These are phyloP conservation scores for Cerastis rubricosa DNA, from an alignment of 2,888 invertebrate genomes.

Conservation along the genomic window DNA sequence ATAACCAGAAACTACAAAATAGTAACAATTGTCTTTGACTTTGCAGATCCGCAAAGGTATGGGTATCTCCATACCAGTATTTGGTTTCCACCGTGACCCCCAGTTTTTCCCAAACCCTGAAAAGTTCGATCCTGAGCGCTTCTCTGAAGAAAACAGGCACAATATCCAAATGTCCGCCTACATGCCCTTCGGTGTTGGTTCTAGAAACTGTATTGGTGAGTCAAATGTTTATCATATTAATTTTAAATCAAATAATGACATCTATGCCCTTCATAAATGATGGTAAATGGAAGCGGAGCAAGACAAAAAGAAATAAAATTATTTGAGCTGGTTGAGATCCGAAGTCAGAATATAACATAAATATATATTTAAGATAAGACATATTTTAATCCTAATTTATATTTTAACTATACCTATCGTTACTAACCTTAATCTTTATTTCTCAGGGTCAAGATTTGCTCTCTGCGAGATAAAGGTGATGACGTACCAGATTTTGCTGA, in stretches of 20 bases:
- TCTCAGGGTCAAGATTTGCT: conserved; percentile 78
- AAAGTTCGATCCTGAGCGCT: conserved; percentile 90
- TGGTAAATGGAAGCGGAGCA: background rate
- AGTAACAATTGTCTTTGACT: background rate
- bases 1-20: background rate
- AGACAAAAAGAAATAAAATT: background rate
- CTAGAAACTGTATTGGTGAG: conserved; percentile 89
- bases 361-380: too few species aligned
- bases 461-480: conserved; percentile 60
- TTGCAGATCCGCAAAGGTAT: conserved; percentile 47
- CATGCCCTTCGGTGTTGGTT: conserved; percentile 89
- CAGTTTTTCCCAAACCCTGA: conserved; percentile 84
- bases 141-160: conserved; percentile 88
- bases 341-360: too few species aligned
- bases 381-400: too few species aligned
- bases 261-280: background rate
- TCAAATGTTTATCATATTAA: background rate
- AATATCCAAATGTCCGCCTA: conserved; percentile 74
- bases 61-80: conserved; percentile 37
- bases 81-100: conserved; percentile 62
- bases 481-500: conserved; percentile 70
- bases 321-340: too few species aligned
- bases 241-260: background rate
- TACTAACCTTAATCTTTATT: background rate
- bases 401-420: too few species aligned